Percentiles rank a stretch among this genome's conserved stretches.
phyloP scores from a whole-genome alignment of 2,113 vertebrate genomes.

The Oceanites oceanicus region DNA sequence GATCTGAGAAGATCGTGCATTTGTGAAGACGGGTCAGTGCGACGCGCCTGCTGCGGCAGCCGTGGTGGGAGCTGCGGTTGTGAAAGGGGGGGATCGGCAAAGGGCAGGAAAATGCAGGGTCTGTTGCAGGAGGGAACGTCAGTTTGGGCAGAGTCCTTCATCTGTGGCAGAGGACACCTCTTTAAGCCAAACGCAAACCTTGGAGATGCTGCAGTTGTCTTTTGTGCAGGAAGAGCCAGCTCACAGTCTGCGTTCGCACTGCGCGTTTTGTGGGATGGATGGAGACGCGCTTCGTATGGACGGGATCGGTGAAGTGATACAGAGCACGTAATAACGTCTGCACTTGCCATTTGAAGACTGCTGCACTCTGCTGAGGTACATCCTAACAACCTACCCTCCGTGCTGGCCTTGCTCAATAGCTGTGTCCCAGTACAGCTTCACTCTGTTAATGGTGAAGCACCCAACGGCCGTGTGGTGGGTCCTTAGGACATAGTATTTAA shows the following conservation, averaged over 20 bases:
- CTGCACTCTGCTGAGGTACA: accelerated
- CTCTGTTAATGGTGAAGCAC: not conserved
- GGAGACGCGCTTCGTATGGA: accelerated
- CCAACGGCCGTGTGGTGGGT: too few species aligned
- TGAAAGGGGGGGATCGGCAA: not conserved
- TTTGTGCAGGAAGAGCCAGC: not conserved
- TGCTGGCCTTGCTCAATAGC: not conserved
- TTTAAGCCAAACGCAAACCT: not conserved
- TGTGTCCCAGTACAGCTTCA: too few species aligned
- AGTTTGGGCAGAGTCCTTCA: not conserved
- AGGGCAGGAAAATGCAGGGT: not conserved
- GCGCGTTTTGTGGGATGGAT: accelerated
- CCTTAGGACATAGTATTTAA: not conserved
- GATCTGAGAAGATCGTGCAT: not conserved
- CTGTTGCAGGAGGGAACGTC: not conserved
- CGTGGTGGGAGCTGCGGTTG: not conserved
- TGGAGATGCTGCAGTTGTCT: not conserved
- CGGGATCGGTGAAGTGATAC: not conserved
- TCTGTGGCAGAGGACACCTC: not conserved
- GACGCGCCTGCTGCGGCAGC: accelerated
- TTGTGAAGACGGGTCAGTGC: not conserved
- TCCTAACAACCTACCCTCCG: accelerated
- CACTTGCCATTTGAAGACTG: not conserved
- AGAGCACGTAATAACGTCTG: not conserved
- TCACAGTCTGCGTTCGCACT: too few species aligned